Base-by-base conservation (phyloP, 2,113 vertebrate genomes). In the Rhynchomys soricoides region DNA sequence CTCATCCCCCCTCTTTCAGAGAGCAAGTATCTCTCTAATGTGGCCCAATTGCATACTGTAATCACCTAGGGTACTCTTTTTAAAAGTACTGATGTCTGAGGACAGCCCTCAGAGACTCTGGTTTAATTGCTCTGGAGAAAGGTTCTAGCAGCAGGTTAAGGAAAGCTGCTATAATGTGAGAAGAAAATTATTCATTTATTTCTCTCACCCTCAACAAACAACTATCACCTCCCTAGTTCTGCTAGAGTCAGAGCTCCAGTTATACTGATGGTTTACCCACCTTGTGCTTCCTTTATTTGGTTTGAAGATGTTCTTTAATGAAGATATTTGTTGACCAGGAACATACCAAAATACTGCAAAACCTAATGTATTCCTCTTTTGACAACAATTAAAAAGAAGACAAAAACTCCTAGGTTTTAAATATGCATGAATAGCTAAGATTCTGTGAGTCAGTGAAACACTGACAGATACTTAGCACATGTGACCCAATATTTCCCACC, bases 121-220 rank as follows among this genome's bases (percentile, higher is more conserved):
- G 73, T 48, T 78, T 89, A 82, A 70, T 82, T 95, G 59, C 92
- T 95, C 78, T 48, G 62, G 59, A 91, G 86, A 75, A 50, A 57
- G n/a, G 16, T 24, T 89, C 73, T 89, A 62, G 66, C 43, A 74
- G 45, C 91, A 93, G 59, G 34, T 21, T 89, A 55, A 92, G 26
- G 71, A 22, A 62, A 95, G 62, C 24, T 34, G 40, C 43, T 83
- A 7, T 75, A 64, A 48, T 10, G 16, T 57, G 9, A 86, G 73
- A 87, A 83, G 74, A 75, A 87, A 78, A 94, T 86, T 74, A 50
- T 70, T 50, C 57, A 64, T 24, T 45, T 19, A 55, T 62, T 85
- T 82, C 71, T 29, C 37, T 50, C 24, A 9, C 11, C 52, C 37
- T 57, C 68, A 78, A 40, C 5, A 74, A 93, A 78, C 73, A 90